Percentiles rank a stretch among this genome's conserved stretches.
phyloP scores from a whole-genome alignment of 2,797 vertebrate genomes.

The Lithobates sylvaticus region DNA sequence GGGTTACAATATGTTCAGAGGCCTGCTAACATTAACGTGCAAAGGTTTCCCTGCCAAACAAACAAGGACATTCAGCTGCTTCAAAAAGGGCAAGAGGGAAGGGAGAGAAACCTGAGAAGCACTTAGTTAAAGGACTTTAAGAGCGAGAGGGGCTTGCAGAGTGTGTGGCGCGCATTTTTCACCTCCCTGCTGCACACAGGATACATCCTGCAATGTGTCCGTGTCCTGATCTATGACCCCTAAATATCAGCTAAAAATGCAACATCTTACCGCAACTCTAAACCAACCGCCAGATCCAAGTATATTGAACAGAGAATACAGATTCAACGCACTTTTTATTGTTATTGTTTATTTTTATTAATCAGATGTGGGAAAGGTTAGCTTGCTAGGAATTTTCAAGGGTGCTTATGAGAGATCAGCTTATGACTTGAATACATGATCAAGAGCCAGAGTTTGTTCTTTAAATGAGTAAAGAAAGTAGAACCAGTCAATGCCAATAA shows the following conservation, averaged over 20 bases:
- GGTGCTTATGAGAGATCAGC: neutral
- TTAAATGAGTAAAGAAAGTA: too few relatives aligned
- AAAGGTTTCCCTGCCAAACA: conserved; percentile 20
- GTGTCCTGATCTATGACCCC: conserved; percentile 7
- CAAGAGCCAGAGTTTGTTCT: too few relatives aligned
- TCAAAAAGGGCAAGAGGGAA: conserved; percentile 33
- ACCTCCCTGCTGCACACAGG: conserved; percentile 2
- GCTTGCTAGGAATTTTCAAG: neutral
- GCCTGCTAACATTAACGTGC: conserved; percentile 48
- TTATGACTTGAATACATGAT: neutral
- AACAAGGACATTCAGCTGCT: conserved; percentile 33
- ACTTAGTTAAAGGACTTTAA: neutral
- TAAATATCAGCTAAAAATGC: conserved; percentile 7
- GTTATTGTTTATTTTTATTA: neutral
- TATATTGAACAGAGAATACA: neutral
- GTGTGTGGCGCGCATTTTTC: conserved; percentile 5
- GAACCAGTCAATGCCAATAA: neutral
- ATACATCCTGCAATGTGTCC: conserved; percentile 8
- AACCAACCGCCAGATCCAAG: neutral
- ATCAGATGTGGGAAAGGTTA: neutral
- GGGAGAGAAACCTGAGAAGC: conserved; percentile 18
- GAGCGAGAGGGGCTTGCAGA: neutral
- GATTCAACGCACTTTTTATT: neutral
- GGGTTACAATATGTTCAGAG: conserved; percentile 50
- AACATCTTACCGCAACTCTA: neutral